Base-by-base conservation (phyloP, 2,888 invertebrate species). In the Ophion ellenae region DNA sequence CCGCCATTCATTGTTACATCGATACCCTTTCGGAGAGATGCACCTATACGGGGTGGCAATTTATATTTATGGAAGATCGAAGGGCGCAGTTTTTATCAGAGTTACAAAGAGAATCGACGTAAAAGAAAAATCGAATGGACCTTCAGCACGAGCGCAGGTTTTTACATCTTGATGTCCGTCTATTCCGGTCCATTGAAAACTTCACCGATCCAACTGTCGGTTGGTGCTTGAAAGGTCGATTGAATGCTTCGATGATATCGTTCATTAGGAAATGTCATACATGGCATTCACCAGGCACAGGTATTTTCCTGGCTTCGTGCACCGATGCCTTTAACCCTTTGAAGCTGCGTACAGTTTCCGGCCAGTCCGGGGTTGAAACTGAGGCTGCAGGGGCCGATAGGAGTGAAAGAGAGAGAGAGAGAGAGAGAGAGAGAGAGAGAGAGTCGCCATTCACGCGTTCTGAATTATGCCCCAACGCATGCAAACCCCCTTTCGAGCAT, bases 391-490 rank as follows among this genome's bases (percentile, higher is more conserved):
- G 78, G 79, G 69, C 66, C 83, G 76, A 81, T 76, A 76, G 24
- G 69, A 53, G 79, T 3, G 11, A 20, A 36, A 45, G 73, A 36
- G 73, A 40, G 11, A 53, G 53, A 17, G 53, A 17, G 5, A 17
- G 17, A 17, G 59, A 36, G 57, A 17, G 71, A 28, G 61, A 14
- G 76, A 67, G 66, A 17, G 53, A 53, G 53, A 53, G 14, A 32
- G 63, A 81, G 78, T 81, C 84, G 88, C 90, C 88, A 90, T 90
- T 90, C 88, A 88, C 86, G 86, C 87, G 85, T 87, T 78, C 87
- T 90, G 89, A 89, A 90, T 91, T 90, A 90, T 89, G 87, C 86
- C 84, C 88, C 89, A 90, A 88, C 89, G 86, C 71, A 71, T 81
- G 77, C 81, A 81, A 74, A 75, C 78, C 75, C 47, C 75, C 84